A percentile compares a stretch with the other conserved stretches of the same genome.
phyloP scores from a whole-genome alignment of 2,888 invertebrate species.

The Philopedon plagiatum region DNA sequence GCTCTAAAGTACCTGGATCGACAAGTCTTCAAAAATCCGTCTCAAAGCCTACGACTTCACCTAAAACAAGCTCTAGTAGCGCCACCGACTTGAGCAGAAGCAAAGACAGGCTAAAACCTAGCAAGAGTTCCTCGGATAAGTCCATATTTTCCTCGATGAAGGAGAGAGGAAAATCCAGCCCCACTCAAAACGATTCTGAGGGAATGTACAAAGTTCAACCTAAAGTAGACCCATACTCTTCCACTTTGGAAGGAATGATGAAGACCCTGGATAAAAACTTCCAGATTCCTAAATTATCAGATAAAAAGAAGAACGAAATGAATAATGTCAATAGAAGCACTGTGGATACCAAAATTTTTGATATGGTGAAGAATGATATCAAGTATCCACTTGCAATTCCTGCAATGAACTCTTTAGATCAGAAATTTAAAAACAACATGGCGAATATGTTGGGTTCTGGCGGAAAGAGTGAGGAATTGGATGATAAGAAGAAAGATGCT shows the following conservation, averaged over 20 bases:
- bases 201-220: slow-evolving; percentile 75
- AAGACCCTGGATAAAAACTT: slow-evolving; percentile 87
- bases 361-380: slow-evolving; percentile 61
- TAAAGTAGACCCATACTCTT: slow-evolving; percentile 73
- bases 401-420: slow-evolving; percentile 64
- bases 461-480: slow-evolving; percentile 47
- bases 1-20: slow-evolving; percentile 46
- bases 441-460: slow-evolving; percentile 55
- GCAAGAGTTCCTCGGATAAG: slow-evolving; percentile 76
- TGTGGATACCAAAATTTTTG: slow-evolving; percentile 64
- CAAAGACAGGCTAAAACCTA: slow-evolving; percentile 75
- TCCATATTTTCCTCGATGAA: slow-evolving; percentile 75
- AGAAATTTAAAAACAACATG: slow-evolving; percentile 64
- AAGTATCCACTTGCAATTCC: slow-evolving; percentile 64
- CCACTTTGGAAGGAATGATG: slow-evolving; percentile 77
- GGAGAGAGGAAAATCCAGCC: slow-evolving; percentile 78
- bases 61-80: slow-evolving; percentile 69
- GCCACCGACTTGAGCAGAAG: slow-evolving; percentile 74
- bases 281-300: slow-evolving; percentile 87
- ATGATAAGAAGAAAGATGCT: slow-evolving; percentile 61
- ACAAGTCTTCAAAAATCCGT: slow-evolving; percentile 51
- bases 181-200: slow-evolving; percentile 76
- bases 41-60: slow-evolving; percentile 68
- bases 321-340: slow-evolving; percentile 62
- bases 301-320: slow-evolving; percentile 57